Conservation (phyloP, 2,797 vertebrate species). For the Pipistrellus pygmaeus region DNA sequence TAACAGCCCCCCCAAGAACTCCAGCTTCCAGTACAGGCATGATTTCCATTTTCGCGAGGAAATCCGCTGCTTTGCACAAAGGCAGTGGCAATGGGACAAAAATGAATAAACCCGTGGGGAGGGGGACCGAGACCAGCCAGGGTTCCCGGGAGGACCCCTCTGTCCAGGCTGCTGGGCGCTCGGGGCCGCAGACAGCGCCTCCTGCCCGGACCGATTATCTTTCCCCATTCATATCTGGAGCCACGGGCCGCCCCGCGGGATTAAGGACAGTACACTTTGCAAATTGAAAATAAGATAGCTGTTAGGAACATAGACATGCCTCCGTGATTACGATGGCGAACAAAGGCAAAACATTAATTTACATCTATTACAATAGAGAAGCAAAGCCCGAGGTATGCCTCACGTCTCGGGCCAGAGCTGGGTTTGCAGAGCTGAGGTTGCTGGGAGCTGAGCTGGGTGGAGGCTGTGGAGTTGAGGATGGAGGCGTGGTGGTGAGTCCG, state of each 20-base stretch:
- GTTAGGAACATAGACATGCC: constrained; percentile 90
- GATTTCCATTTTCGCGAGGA: constrained; percentile 91
- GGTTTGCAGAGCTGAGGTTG: constrained; percentile 81
- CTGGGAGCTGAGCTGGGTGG: neutral
- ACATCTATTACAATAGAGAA: constrained; percentile 87
- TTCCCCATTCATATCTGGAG: constrained; percentile 93
- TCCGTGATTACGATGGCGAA: constrained; percentile 89
- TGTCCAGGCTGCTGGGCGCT: constrained; percentile 86
- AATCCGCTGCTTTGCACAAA: constrained; percentile 87
- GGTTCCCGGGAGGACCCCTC: constrained; percentile 87
- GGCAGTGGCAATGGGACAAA: constrained; percentile 17
- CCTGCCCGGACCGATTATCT: constrained; percentile 92
- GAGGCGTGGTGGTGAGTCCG: neutral
- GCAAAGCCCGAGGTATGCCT: constrained; percentile 82
- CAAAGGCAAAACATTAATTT: constrained; percentile 91
- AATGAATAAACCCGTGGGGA: constrained; percentile 78
- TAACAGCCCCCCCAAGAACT: constrained; percentile 72
- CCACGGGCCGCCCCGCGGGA: constrained; percentile 89
- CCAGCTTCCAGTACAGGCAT: constrained; percentile 83
- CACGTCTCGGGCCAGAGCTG: constrained; percentile 73
- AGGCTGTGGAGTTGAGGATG: constrained; percentile 66
- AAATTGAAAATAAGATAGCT: constrained; percentile 94
- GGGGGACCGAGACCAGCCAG: constrained; percentile 81
- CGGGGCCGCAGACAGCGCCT: constrained; percentile 86
- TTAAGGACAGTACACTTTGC: constrained; percentile 91